Evolutionary conservation across 64 coral and sea anemone genomes (phyloP).

Genomic region (Montipora cactus): DNA sequence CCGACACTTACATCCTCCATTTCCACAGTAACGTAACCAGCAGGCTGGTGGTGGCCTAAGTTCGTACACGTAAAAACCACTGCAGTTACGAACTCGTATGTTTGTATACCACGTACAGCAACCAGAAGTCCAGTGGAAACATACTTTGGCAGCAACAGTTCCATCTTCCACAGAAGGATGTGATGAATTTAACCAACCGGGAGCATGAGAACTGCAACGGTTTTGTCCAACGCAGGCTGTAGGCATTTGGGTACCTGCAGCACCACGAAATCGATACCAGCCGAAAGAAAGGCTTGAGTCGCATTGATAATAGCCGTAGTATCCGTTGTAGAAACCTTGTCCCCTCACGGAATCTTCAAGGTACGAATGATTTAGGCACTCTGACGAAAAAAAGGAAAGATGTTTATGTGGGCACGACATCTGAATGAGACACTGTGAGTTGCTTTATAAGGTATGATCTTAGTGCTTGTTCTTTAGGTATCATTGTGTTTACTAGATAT

Average conservation of each 20-base stretch:
- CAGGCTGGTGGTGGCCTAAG: not conserved
- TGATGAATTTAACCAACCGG: slow-evolving; percentile 34
- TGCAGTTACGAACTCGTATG: slow-evolving; percentile 35
- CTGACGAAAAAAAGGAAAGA: not conserved
- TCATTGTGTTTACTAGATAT: too few relatives aligned
- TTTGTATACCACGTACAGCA: not conserved
- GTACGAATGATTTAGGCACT: not conserved
- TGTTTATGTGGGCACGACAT: too few relatives aligned
- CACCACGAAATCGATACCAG: slow-evolving; percentile 53
- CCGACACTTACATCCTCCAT: slow-evolving; percentile 8
- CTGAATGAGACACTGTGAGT: too few relatives aligned
- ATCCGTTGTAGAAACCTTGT: slow-evolving; percentile 6
- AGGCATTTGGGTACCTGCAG: slow-evolving; percentile 52
- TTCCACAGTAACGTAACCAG: slow-evolving; percentile 1
- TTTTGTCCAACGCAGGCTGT: slow-evolving; percentile 14
- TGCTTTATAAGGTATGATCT: too few relatives aligned
- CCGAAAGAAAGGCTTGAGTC: not conserved
- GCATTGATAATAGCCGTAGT: slow-evolving; percentile 29
- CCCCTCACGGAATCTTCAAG: not conserved
- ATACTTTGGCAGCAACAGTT: not conserved
- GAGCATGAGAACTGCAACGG: slow-evolving; percentile 1
- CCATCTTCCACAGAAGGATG: slow-evolving; percentile 37
- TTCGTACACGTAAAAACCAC: slow-evolving; percentile 48
- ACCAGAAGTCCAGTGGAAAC: not conserved
- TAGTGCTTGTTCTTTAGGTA: too few relatives aligned